Evolutionary conservation across 1,140 invertebrate species (phyloP).

Genomic region (Neodiprion fabricii): DNA sequence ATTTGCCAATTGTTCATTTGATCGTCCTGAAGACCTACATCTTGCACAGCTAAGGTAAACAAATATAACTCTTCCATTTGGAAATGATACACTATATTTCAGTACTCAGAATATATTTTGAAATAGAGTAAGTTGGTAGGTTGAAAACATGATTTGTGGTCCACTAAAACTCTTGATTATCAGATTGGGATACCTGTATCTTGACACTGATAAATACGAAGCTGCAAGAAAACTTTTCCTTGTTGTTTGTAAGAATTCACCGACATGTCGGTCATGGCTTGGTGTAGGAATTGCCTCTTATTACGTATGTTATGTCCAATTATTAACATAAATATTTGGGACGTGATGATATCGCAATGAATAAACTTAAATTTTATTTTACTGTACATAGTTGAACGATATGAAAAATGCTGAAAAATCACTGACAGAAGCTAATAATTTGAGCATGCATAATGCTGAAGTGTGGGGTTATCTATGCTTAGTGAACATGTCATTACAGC

Average conservation of each 20-base stretch:
- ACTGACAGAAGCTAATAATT: conserved; percentile 48
- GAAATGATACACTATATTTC: neutral
- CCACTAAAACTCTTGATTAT: neutral
- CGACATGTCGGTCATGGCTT: conserved; percentile 48
- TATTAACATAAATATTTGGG: neutral
- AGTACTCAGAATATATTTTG: neutral
- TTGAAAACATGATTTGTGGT: neutral
- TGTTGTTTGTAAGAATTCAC: conserved; percentile 33
- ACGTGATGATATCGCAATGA: neutral
- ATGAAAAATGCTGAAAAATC: conserved; percentile 47
- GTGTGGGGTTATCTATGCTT: conserved; percentile 55
- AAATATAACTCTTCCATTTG: neutral
- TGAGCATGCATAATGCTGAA: conserved; percentile 45
- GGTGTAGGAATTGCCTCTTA: conserved; percentile 47
- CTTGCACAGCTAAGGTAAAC: conserved; percentile 38
- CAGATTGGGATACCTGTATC: conserved; percentile 41
- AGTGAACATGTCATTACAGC: conserved; percentile 42
- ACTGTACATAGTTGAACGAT: conserved; percentile 34
- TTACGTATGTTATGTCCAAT: conserved; percentile 33
- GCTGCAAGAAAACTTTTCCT: conserved; percentile 39
- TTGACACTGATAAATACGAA: conserved; percentile 32
- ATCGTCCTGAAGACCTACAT: conserved; percentile 38
- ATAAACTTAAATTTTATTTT: conserved; percentile 21
- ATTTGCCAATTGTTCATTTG: conserved; percentile 33
- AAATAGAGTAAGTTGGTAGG: neutral